Evolutionary conservation across 2,113 vertebrate genomes (phyloP).

Genomic region (Menidia beryllina): DNA sequence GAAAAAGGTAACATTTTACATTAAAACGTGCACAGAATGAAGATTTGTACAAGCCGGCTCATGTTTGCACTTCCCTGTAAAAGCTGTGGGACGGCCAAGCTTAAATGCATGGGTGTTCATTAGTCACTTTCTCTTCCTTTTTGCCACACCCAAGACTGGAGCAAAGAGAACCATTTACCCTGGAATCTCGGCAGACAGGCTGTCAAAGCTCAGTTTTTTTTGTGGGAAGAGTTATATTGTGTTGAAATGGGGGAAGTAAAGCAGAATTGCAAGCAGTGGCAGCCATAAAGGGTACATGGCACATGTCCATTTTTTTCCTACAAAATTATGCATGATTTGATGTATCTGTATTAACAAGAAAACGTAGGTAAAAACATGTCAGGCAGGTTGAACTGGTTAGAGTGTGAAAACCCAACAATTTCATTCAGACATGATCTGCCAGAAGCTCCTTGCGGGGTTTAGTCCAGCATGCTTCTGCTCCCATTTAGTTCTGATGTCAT

Average conservation of each 20-base stretch:
- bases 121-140: slow-evolving; percentile 52
- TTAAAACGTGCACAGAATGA: not conserved
- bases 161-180: slow-evolving; percentile 44
- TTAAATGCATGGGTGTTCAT: slow-evolving; percentile 31
- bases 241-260: not conserved
- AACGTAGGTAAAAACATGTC: not conserved
- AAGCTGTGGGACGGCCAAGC: not conserved
- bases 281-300: not conserved
- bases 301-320: not conserved
- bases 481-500: not conserved
- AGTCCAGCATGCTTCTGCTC: slow-evolving; percentile 4
- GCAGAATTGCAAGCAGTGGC: not conserved
- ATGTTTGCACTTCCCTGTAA: not conserved
- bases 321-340: not conserved
- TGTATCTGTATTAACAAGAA: not conserved
- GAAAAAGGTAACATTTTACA: slow-evolving; percentile 85
- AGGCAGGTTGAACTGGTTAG: not conserved
- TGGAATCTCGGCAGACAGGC: slow-evolving; percentile 74
- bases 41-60: not conserved
- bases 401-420: not conserved
- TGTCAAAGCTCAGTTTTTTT: slow-evolving; percentile 20
- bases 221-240: not conserved
- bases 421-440: not conserved
- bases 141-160: slow-evolving; percentile 52
- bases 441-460: not conserved